These are phyloP conservation scores for Hemibagrus guttatus DNA, from an alignment of 2,797 vertebrate genomes.

Conservation along the genomic window DNA sequence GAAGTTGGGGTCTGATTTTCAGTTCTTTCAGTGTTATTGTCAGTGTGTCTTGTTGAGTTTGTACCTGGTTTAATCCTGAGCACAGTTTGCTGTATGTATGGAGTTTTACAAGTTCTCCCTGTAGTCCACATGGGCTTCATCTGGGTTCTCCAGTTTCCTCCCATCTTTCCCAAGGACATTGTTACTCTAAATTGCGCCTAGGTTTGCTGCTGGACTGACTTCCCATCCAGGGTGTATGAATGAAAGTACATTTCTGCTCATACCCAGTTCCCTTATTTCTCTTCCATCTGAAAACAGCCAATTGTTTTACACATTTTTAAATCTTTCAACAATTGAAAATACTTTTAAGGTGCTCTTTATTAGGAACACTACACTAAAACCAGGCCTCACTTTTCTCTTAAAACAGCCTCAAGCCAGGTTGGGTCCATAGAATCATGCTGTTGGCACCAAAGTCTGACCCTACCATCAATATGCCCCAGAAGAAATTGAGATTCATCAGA, in stretches of 20 bases:
- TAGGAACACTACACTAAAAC: not conserved
- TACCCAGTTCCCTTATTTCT: not conserved
- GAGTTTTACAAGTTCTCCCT: not conserved
- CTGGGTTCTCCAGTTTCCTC: not conserved
- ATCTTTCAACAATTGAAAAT: not conserved
- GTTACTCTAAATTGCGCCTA: not conserved
- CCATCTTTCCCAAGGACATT: too few relatives aligned
- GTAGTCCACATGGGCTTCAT: not conserved
- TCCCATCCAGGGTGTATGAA: not conserved
- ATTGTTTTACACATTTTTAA: not conserved
- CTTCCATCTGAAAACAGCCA: not conserved
- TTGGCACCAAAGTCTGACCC: not conserved
- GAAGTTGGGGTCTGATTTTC: conserved; percentile 48
- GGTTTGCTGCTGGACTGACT: not conserved
- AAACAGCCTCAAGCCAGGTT: not conserved
- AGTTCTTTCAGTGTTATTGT: conserved; percentile 22
- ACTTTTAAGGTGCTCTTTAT: not conserved
- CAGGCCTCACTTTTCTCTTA: not conserved
- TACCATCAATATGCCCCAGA: too few relatives aligned
- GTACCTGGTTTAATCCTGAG: not conserved
- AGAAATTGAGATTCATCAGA: not conserved
- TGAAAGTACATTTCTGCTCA: not conserved
- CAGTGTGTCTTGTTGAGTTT: conserved; percentile 8
- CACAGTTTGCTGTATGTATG: not conserved
- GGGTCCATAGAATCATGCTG: not conserved